Evolutionary conservation across 2,797 vertebrate genomes (phyloP).

Genomic region (Crax fasciolata): DNA sequence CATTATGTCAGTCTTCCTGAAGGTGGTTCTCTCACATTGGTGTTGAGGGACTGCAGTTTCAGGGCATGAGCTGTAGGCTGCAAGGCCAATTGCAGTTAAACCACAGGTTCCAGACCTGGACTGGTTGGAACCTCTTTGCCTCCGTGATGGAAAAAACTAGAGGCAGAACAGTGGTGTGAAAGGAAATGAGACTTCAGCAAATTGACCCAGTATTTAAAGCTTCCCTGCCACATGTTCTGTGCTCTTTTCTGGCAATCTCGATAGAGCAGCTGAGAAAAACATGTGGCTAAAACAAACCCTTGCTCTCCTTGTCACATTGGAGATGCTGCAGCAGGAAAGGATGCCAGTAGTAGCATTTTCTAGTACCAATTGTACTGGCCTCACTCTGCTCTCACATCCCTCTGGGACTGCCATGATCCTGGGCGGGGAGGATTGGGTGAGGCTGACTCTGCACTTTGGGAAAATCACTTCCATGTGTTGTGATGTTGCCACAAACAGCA

Average conservation of each 20-base stretch:
- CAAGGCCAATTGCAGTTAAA: neutral
- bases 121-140: neutral
- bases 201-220: neutral
- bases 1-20: neutral
- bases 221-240: neutral
- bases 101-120: neutral
- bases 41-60: neutral
- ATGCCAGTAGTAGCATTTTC: neutral
- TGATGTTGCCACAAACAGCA: neutral
- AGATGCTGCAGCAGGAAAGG: neutral
- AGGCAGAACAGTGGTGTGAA: neutral
- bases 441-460: constrained; percentile 26
- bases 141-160: neutral
- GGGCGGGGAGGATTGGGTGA: neutral
- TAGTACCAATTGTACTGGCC: neutral
- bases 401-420: neutral
- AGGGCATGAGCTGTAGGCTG: neutral
- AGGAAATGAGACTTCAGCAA: neutral
- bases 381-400: neutral
- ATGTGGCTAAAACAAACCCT: neutral
- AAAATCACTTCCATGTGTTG: neutral
- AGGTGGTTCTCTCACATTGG: constrained; percentile 7
- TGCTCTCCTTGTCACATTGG: neutral
- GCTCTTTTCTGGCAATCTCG: constrained; percentile 1
- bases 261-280: neutral